Base-by-base conservation (phyloP, 2,797 vertebrate genomes). In the Cyclopterus lumpus region DNA sequence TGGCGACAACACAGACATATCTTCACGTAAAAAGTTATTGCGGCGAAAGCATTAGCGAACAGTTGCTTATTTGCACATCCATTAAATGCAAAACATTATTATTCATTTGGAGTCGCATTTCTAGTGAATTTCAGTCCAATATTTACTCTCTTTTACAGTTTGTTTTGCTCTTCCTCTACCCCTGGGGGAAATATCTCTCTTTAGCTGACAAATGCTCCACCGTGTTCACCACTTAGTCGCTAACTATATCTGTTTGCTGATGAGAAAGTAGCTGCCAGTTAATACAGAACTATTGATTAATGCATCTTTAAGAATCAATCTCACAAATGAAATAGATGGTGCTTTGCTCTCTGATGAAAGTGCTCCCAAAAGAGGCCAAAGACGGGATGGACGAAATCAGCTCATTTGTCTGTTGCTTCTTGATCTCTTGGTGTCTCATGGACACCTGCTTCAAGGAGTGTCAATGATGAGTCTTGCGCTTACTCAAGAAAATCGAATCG, bases 401-500 rank as follows among this genome's bases (percentile, higher is more conserved):
- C 20, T 48, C n/a, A 20, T 38, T 42, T 32, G 8, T 46, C 53
- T 64, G 6, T 59, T 40, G 15, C 14, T 8, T 61, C 53, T 65
- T 14, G 53, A 77, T 63, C 40, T 34, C n/a, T 67, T 53, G 16
- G 4, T 42, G 7, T 42, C 42, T 64, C 63, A 61, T 67, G 51
- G 26, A 11, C 67, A 61, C n/a, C 73, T 61, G 20, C 53, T 46
- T 73, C 42, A 57, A 61, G 44, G 63, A 51, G 28, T 63, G 54
- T 71, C 71, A 79, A 9, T 20, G 34, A 71, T 0, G n/a, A 81
- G 67, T 48, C 48, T 28, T 8, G 64, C 72, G 57, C 77, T 77
- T 22, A 76, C 64, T 78, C 69, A 72, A n/a, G 72, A 28, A 74
- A 75, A 73, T 67, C 12, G 24, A 81, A 77, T 82, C 28, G 5